phyloP scores from a whole-genome alignment of 2,797 vertebrate species.

The Scomberomorus guttatus region DNA sequence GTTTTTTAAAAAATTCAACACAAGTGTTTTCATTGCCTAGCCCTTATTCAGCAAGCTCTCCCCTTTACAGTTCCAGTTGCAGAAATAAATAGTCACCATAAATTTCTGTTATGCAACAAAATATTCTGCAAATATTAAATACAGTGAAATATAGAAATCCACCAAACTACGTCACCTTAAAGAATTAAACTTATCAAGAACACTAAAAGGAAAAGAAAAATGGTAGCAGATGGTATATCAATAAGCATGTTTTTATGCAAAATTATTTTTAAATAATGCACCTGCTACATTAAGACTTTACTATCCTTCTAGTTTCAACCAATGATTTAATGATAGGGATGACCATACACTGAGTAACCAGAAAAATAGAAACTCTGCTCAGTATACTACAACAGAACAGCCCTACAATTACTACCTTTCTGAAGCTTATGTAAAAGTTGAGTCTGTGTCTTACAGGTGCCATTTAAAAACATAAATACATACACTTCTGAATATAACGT shows the following conservation, averaged over 20 bases:
- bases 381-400: neutral
- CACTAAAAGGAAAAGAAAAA: too few relatives aligned
- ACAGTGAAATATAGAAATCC: neutral
- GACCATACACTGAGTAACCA: neutral
- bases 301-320: neutral
- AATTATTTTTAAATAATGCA: neutral
- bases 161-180: neutral
- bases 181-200: neutral
- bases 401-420: neutral
- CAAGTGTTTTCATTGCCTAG: slow-evolving; percentile 71
- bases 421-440: neutral
- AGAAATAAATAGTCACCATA: slow-evolving; percentile 60
- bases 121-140: slow-evolving; percentile 32
- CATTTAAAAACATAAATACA: neutral
- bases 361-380: slow-evolving; percentile 4
- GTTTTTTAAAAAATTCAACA: slow-evolving; percentile 71
- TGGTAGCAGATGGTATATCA: neutral
- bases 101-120: slow-evolving; percentile 54
- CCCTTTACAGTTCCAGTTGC: slow-evolving; percentile 46
- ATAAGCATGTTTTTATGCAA: neutral
- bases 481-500: neutral
- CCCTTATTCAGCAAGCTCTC: slow-evolving; percentile 69
- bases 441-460: neutral
- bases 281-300: neutral
- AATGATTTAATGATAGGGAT: neutral